Evolutionary conservation across 2,113 vertebrate species (phyloP), one percentile per base, ranked within the genome.

Genomic region (Diphyllodes magnificus): DNA sequence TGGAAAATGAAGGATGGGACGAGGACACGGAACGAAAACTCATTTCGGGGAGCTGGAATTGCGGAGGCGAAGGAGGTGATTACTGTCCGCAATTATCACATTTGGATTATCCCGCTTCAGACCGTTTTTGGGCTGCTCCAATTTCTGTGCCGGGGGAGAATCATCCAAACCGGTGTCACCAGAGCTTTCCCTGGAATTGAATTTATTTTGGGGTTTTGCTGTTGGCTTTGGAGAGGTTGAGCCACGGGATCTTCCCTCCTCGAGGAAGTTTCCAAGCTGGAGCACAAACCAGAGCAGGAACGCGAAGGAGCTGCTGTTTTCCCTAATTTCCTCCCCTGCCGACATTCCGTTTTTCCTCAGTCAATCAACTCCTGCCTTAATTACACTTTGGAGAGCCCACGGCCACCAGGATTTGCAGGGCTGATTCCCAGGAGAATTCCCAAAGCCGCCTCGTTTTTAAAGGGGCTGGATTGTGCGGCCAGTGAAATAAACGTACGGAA

Each of bases 301-400:
- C 28, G 73, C 16, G 17, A 79, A 86, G 80, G 87, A 89, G 51
- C 44, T 82, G 90, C 73, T 87, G 73, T 37, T 92, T 90, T 85
- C 93, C 90, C 25, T 82, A 83, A 89, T 75, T 79, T 44, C 95
- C 44, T 73, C 65, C 47, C 5, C 56, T 93, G 77, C 77, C 77
- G 85, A 64, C 30, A 3, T 59, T 92, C 88, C 81, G 30, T 82
- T 95, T 96, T 91, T 91, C 92, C 70, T 60, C 95, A 95, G 90
- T 93, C 96, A 95, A 95, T 94, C 93, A 96, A 91, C 92, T 96
- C 95, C 96, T 93, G 56, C 61, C 57, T 71, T 95, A 96, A 96
- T 96, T 94, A 79, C 35, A 24, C 84, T 63, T 86, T 13, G 24
- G 91, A 84, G 92, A 89, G 56, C 47, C 33, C 68, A 31, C 2